Conservation (phyloP, 2,797 vertebrate genomes). For the Parotocinclus haroldoi region DNA sequence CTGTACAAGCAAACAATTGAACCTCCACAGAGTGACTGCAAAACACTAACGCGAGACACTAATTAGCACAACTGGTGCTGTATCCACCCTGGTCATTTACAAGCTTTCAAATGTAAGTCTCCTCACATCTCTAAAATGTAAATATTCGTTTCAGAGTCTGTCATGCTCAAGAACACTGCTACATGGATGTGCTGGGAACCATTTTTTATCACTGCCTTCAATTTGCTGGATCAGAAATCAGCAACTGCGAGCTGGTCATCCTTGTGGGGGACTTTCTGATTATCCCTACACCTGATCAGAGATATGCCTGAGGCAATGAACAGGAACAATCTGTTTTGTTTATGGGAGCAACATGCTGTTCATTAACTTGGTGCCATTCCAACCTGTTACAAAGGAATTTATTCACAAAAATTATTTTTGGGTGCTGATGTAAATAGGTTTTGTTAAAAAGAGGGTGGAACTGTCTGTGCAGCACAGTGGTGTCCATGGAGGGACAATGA, state of each 20-base stretch:
- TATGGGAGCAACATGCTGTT: constrained; percentile 16
- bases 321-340: constrained; percentile 28
- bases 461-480: too few species aligned
- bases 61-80: constrained; percentile 15
- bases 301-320: constrained; percentile 24
- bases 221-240: constrained; percentile 51
- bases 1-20: too few species aligned
- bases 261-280: constrained; percentile 33
- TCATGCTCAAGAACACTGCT: constrained; percentile 31
- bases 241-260: constrained; percentile 43
- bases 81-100: constrained; percentile 30
- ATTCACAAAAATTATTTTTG: too few species aligned
- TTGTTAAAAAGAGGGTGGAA: too few species aligned
- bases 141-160: constrained; percentile 33
- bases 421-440: too few species aligned
- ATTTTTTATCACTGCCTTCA: constrained; percentile 38
- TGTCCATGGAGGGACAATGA: too few species aligned
- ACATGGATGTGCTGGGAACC: constrained; percentile 25
- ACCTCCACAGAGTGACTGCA: not conserved
- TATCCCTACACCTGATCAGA: constrained; percentile 27
- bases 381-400: not conserved
- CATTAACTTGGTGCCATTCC: constrained; percentile 20
- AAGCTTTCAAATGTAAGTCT: constrained; percentile 8
- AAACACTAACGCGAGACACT: constrained; percentile 10
- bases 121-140: constrained; percentile 1